These are phyloP conservation scores for Bubo scandiacus DNA, from an alignment of 2,113 vertebrate genomes.

Conservation along the genomic window DNA sequence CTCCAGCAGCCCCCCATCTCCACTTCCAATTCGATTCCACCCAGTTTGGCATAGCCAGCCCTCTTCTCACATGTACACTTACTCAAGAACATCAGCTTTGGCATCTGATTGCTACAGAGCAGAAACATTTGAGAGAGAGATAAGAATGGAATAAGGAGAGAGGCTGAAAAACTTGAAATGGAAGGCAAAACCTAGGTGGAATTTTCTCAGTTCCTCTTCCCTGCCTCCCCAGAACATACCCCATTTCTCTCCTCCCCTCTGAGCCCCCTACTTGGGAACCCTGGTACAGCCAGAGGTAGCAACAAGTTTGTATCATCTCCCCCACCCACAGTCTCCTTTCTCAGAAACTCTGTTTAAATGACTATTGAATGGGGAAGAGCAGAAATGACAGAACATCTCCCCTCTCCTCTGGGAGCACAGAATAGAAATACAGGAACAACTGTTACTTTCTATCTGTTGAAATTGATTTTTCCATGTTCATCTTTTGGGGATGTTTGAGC, in stretches of 20 bases:
- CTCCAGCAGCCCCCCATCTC: neutral
- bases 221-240: neutral
- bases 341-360: neutral
- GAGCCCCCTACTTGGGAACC: neutral
- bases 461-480: neutral
- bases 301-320: neutral
- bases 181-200: neutral
- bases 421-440: neutral
- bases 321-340: neutral
- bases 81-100: neutral
- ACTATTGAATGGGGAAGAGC: neutral
- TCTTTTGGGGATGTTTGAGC: neutral
- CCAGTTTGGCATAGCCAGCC: neutral
- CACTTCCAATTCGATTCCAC: conserved; percentile 6
- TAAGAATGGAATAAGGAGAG: conserved; percentile 11
- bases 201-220: neutral
- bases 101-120: neutral
- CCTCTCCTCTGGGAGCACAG: neutral
- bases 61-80: neutral
- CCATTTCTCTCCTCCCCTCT: neutral
- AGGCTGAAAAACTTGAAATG: neutral
- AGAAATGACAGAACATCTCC: neutral
- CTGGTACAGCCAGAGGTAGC: neutral
- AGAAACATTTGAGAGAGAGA: conserved; percentile 18
- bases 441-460: neutral